Percentiles rank a stretch among this genome's conserved stretches.
phyloP scores from a whole-genome alignment of 2,888 invertebrate species.

The Caenorhabditis drosophilae region DNA sequence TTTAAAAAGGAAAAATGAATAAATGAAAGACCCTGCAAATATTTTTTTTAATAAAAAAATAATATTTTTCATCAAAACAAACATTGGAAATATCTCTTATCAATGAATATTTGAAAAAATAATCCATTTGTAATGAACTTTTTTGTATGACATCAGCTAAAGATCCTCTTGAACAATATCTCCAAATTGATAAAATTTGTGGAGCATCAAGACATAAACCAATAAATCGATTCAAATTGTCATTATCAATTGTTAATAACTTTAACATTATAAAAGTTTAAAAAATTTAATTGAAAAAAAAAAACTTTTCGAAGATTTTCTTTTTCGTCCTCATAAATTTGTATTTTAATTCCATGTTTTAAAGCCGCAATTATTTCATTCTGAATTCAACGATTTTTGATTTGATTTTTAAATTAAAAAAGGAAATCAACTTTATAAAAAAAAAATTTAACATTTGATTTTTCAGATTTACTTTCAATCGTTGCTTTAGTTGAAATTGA shows the following conservation, averaged over 20 bases:
- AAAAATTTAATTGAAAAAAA: too few species aligned
- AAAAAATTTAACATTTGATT: constrained; percentile 27
- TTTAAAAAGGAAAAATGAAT: constrained; percentile 23
- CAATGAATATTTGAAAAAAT: constrained; percentile 63
- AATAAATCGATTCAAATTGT: constrained; percentile 64
- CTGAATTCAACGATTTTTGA: constrained; percentile 8
- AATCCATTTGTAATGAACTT: constrained; percentile 54
- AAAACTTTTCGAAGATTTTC: constrained; percentile 34
- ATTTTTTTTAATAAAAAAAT: neutral
- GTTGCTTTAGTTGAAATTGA: constrained; percentile 45
- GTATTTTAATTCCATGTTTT: constrained; percentile 23
- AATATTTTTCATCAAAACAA: constrained; percentile 7
- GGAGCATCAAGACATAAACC: constrained; percentile 62
- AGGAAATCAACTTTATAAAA: constrained; percentile 17
- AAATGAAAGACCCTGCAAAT: constrained; percentile 16
- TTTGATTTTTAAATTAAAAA: constrained; percentile 1
- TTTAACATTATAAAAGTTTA: too few species aligned
- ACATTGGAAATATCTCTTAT: constrained; percentile 59
- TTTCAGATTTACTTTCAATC: constrained; percentile 31
- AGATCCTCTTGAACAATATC: constrained; percentile 53
- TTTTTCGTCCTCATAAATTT: constrained; percentile 16
- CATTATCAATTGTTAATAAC: constrained; percentile 65
- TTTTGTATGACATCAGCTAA: constrained; percentile 31
- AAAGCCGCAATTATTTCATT: constrained; percentile 36
- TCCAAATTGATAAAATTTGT: constrained; percentile 57